A percentile compares a stretch with the other conserved stretches of the same genome.
Conservation (phyloP, 64 coral and sea anemone species). For the Trachythela sp. region DNA sequence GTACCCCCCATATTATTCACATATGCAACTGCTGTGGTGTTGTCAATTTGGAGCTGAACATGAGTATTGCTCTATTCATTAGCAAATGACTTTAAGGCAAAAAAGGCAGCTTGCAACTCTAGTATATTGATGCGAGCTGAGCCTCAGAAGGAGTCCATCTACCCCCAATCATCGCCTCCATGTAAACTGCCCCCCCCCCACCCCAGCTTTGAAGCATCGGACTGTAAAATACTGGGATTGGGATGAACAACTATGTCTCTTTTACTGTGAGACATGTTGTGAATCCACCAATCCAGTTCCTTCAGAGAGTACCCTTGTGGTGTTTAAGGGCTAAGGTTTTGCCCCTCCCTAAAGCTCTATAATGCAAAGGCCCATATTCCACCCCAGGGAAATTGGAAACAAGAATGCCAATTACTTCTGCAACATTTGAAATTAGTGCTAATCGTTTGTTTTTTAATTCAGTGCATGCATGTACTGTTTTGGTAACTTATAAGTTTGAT, state of each 20-base stretch:
- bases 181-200: constrained; percentile 3
- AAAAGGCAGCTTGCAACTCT: constrained; percentile 47
- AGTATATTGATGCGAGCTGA: constrained; percentile 42
- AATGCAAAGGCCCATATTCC: constrained; percentile 53
- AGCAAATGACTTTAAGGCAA: constrained; percentile 48
- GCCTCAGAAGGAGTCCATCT: constrained; percentile 21
- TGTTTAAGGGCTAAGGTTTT: constrained; percentile 30
- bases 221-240: background rate
- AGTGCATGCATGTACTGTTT: constrained; percentile 38
- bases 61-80: constrained; percentile 6
- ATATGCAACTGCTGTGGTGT: constrained; percentile 42
- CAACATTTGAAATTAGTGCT: constrained; percentile 50
- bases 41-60: constrained; percentile 58
- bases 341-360: constrained; percentile 20
- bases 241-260: background rate
- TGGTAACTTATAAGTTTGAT: background rate
- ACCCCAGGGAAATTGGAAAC: constrained; percentile 55
- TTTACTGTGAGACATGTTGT: constrained; percentile 25
- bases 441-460: constrained; percentile 42
- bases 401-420: constrained; percentile 52
- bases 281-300: constrained; percentile 54
- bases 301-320: constrained; percentile 36
- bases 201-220: constrained; percentile 51
- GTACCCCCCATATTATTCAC: constrained; percentile 50
- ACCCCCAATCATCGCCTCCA: background rate